phyloP scores from a whole-genome alignment of 2,113 vertebrate species.

The Puma concolor region DNA sequence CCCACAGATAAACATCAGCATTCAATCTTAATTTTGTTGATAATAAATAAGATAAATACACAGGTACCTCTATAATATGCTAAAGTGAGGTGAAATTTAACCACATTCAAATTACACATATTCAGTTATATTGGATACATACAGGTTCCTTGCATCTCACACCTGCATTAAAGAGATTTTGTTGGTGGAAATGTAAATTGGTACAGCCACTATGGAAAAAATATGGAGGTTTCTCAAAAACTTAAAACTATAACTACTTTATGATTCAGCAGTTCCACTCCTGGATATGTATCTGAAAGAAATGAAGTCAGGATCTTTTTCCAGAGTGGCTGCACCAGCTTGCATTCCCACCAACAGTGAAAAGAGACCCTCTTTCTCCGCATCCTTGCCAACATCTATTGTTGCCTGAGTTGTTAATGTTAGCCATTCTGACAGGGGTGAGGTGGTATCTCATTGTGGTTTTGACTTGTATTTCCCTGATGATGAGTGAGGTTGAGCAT shows the following conservation, averaged over 20 bases:
- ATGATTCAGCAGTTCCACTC: neutral
- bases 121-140: neutral
- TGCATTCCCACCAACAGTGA: too few species aligned
- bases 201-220: neutral
- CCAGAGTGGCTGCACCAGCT: too few species aligned
- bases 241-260: neutral
- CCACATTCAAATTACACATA: neutral
- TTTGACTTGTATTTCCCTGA: too few species aligned
- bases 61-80: neutral
- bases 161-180: neutral
- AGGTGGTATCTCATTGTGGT: too few species aligned
- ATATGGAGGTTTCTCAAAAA: neutral
- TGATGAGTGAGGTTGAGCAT: too few species aligned
- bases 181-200: neutral
- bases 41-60: neutral
- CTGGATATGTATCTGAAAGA: neutral
- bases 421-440: too few species aligned
- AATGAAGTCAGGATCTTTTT: neutral
- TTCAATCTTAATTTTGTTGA: neutral
- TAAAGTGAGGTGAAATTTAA: neutral
- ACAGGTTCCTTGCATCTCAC: neutral
- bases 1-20: neutral
- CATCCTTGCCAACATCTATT: too few species aligned
- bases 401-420: too few species aligned
- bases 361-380: too few species aligned